Conservation (phyloP, 1,140 invertebrate species). For the Drosophila tristis region DNA sequence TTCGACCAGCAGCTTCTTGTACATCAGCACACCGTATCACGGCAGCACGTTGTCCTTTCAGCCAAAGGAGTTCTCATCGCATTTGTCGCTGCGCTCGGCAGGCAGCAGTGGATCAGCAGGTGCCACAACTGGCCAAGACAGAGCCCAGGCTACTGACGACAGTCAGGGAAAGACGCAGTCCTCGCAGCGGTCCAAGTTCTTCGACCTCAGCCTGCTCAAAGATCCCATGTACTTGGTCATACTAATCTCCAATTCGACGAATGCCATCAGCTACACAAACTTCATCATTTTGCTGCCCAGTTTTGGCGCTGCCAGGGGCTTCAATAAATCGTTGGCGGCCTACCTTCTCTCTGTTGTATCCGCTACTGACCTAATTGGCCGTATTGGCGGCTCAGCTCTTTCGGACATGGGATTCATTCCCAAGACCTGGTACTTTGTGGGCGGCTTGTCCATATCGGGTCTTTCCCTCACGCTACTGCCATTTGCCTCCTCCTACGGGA, state of each 20-base stretch:
- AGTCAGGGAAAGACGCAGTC: conserved; percentile 46
- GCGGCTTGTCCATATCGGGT: conserved; percentile 90
- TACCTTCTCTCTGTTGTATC: conserved; percentile 92
- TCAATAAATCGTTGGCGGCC: conserved; percentile 88
- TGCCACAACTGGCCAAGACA: conserved; percentile 18
- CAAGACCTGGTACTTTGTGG: conserved; percentile 92
- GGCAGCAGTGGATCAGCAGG: conserved; percentile 57
- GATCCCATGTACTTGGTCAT: conserved; percentile 93
- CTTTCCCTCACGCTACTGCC: conserved; percentile 89
- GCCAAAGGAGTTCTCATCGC: conserved; percentile 90
- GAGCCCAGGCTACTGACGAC: conserved; percentile 48
- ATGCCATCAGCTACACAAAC: conserved; percentile 94
- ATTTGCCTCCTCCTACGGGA: conserved; percentile 86
- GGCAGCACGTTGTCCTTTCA: conserved; percentile 92
- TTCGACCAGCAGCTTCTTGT: conserved; percentile 92
- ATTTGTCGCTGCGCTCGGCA: conserved; percentile 89
- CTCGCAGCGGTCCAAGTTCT: conserved; percentile 87
- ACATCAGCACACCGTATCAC: conserved; percentile 92
- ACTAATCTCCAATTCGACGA: conserved; percentile 92
- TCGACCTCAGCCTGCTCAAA: conserved; percentile 90
- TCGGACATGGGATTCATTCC: conserved; percentile 90
- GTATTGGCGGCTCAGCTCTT: conserved; percentile 92
- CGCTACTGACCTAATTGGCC: conserved; percentile 90
- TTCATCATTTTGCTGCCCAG: conserved; percentile 92
- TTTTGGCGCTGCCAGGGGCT: conserved; percentile 89